Base-by-base conservation (phyloP, 2,113 vertebrate species). In the Connochaetes taurinus region DNA sequence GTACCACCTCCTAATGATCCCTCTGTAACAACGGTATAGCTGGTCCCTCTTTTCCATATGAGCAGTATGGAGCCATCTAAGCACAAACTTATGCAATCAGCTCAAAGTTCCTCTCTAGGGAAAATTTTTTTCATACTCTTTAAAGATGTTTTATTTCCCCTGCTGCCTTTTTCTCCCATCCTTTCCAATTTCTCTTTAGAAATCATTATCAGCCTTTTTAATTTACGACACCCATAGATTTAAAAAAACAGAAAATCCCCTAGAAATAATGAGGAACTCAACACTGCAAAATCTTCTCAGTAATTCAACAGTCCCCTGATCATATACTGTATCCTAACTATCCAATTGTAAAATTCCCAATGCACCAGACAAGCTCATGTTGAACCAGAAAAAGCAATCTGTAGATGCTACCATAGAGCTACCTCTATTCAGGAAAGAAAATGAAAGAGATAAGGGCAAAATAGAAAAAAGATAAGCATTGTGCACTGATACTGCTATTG, bases 161-260 rank as follows among this genome's bases (percentile, higher is more conserved):
- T 92, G 17, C 19, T 50, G 3, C 25, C 27, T 95, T 87, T 52
- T 40, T 0, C 43, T 25, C 36, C 58, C 7, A 81, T 45, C 11
- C 36, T 91, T 91, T 95, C 50, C 57, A 33, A 88, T 29, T 92
- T 83, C 64, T 96, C 9, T 96, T 78, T 89, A 83, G 36, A 97
- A 71, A 87, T 71, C 23, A 89, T 62, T 57, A 67, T 52, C 4
- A 36, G 36, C n/a, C 53, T 74, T 88, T 83, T 36, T 91, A 43
- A 58, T 36, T 90, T 78, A 81, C 3, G 27, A 85, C 31, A 94
- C 29, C 19, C 33, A 85, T 23, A 92, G 53, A 87, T 64, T 93
- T 31, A 23, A 85, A 91, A 91, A 57, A n/a, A 53, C 50, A 87
- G 17, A 86, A 97, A 97, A 91, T 86, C 6, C 17, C 85, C 47